Base-by-base conservation (phyloP, 2,113 vertebrate species). In the Nothoprocta perdicaria region DNA sequence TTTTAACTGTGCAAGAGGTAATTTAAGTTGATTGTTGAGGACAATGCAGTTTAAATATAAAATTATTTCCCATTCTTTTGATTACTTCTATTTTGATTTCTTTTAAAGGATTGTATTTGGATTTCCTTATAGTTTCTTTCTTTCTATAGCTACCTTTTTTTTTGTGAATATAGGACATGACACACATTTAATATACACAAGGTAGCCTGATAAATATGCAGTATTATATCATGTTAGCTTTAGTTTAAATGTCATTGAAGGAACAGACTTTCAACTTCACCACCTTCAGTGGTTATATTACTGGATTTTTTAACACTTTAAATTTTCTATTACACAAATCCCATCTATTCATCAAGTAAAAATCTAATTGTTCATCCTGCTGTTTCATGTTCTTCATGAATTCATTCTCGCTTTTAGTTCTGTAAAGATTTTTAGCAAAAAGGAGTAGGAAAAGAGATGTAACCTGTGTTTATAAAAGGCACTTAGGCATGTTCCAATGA, bases 331-430 rank as follows among this genome's bases (percentile, higher is more conserved):
- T 89, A 86, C 67, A 93, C 41, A 63, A 89, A 93, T 95, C 23
- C 27, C 88, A 61, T 78, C 87, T 93, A 91, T 91, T 93, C 19
- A 89, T 93, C 82, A 89, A 91, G n/a, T 72, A 57, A 89, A 92
- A 94, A 93, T 60, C 86, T 92, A 80, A 60, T 53, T 21, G 40
- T 93, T 95, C 91, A 92, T 61, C 46, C 82, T 4, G 2, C 21
- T 86, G 48, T 65, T 96, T 1, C 87, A 89, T 45, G 43, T 89
- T 95, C 89, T 93, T 40, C 72, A 58, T 78, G n/a, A 88, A 93
- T 94, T 91, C 81, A 65, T 55, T 80, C 76, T 57, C 38, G 29
- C 26, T 91, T 94, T 88, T 57, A 83, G 40, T 89, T 96, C 52
- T 74, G 19, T 65, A 76, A 92, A 87, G 72, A 61, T 72, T 91